Percentiles rank a stretch among this genome's conserved stretches.
These are phyloP conservation scores for Cyprinus carpio DNA, from an alignment of 2,113 vertebrate genomes.

Conservation along the genomic window DNA sequence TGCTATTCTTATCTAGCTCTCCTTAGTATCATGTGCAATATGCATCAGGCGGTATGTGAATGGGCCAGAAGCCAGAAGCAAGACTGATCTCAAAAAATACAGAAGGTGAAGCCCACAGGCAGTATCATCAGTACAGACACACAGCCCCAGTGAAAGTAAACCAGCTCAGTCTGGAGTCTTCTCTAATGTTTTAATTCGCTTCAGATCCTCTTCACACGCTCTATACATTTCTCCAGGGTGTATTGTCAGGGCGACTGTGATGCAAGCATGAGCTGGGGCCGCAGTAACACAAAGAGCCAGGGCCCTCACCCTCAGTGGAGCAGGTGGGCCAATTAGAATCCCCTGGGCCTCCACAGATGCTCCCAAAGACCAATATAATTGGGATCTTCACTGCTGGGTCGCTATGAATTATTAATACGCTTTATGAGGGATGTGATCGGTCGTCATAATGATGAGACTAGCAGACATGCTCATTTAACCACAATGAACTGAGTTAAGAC, in stretches of 20 bases:
- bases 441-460: slow-evolving; percentile 48
- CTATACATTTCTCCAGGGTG: slow-evolving; percentile 1
- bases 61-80: background rate
- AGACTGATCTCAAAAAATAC: background rate
- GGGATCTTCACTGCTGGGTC: slow-evolving; percentile 64
- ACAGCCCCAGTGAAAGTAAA: slow-evolving; percentile 34
- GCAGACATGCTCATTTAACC: slow-evolving; percentile 61
- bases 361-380: slow-evolving; percentile 71
- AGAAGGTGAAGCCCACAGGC: background rate
- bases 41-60: background rate
- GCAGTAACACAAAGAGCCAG: slow-evolving; percentile 64
- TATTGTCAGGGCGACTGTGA: slow-evolving; percentile 20
- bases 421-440: slow-evolving; percentile 63
- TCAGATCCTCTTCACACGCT: slow-evolving; percentile 16
- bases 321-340: slow-evolving; percentile 78
- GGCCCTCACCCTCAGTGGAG: slow-evolving; percentile 57
- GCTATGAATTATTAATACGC: slow-evolving; percentile 79
- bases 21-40: background rate
- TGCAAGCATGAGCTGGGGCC: slow-evolving; percentile 49
- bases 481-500: slow-evolving; percentile 25
- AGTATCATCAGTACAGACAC: slow-evolving; percentile 22
- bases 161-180: slow-evolving; percentile 28
- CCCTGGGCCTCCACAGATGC: slow-evolving; percentile 65
- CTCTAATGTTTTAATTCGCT: slow-evolving; percentile 10
- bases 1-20: too few relatives aligned